Percentiles rank a stretch among this genome's conserved stretches.
phyloP scores from a whole-genome alignment of 1,140 invertebrate genomes.

The Chironomus striatipennis region DNA sequence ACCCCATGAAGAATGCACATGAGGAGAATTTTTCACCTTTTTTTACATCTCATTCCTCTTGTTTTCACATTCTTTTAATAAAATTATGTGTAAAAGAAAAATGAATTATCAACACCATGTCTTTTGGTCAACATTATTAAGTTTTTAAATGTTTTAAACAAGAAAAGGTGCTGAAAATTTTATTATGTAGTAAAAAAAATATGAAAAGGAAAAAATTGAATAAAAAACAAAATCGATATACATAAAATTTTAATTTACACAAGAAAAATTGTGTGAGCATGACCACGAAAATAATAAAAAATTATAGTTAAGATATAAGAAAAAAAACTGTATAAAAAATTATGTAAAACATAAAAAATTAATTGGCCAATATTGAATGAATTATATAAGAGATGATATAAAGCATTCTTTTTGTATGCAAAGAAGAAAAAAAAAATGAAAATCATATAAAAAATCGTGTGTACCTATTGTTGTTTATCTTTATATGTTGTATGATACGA shows the following conservation, averaged over 20 bases:
- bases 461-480: constrained; percentile 13
- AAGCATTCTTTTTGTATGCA: neutral
- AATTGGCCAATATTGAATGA: neutral
- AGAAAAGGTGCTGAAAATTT: no score
- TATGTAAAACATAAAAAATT: neutral
- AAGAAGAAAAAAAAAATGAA: neutral
- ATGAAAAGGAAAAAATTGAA: neutral
- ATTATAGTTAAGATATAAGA: neutral
- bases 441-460: constrained; percentile 10
- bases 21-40: no score
- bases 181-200: neutral
- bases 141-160: no score
- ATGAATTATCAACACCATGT: no score
- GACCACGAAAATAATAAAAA: neutral
- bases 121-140: no score
- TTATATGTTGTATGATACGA: constrained; percentile 9
- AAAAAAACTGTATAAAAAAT: neutral
- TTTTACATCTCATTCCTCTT: no score
- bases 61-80: no score
- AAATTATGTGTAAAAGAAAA: no score
- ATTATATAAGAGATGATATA: neutral
- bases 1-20: no score
- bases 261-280: neutral
- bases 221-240: constrained; percentile 1
- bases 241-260: neutral